A percentile compares a stretch with the other conserved stretches of the same genome.
phyloP scores from a whole-genome alignment of 2,797 vertebrate species.

The Thunnus albacares region DNA sequence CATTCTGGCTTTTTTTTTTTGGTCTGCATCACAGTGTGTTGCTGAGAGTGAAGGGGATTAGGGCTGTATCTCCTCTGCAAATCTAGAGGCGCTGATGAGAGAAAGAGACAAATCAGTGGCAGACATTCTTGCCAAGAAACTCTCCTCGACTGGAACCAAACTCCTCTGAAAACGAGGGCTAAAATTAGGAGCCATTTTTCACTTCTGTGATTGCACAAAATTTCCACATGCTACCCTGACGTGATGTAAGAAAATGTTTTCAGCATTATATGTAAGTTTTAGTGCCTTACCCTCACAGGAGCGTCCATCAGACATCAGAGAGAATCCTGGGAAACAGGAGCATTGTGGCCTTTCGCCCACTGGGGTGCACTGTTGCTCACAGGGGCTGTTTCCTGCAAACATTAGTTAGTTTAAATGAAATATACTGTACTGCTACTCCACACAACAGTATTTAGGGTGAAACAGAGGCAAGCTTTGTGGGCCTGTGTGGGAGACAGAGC shows the following conservation, averaged over 20 bases:
- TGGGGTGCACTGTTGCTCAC: constrained; percentile 82
- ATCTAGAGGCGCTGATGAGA: constrained; percentile 70
- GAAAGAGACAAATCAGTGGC: constrained; percentile 59
- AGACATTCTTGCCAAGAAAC: constrained; percentile 53
- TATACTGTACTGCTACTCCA: neutral
- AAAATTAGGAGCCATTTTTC: constrained; percentile 19
- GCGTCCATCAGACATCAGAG: constrained; percentile 86
- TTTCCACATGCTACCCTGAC: constrained; percentile 1
- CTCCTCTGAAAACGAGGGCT: constrained; percentile 27
- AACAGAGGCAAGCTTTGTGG: constrained; percentile 38
- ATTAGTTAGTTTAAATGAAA: constrained; percentile 31
- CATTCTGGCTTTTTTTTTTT: constrained; percentile 12
- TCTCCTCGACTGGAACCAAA: constrained; percentile 58
- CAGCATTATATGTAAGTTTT: neutral
- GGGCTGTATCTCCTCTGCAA: constrained; percentile 58
- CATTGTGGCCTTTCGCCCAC: constrained; percentile 83
- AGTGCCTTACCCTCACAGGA: constrained; percentile 90
- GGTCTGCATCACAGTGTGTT: constrained; percentile 26
- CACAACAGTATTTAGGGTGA: constrained; percentile 33
- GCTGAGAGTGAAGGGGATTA: constrained; percentile 59
- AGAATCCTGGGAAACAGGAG: constrained; percentile 91
- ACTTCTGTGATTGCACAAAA: neutral
- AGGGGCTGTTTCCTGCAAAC: constrained; percentile 78
- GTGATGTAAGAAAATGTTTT: constrained; percentile 10
- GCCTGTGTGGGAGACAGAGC: constrained; percentile 30